phyloP scores from a whole-genome alignment of 2,113 vertebrate genomes.

The Dascyllus trimaculatus region DNA sequence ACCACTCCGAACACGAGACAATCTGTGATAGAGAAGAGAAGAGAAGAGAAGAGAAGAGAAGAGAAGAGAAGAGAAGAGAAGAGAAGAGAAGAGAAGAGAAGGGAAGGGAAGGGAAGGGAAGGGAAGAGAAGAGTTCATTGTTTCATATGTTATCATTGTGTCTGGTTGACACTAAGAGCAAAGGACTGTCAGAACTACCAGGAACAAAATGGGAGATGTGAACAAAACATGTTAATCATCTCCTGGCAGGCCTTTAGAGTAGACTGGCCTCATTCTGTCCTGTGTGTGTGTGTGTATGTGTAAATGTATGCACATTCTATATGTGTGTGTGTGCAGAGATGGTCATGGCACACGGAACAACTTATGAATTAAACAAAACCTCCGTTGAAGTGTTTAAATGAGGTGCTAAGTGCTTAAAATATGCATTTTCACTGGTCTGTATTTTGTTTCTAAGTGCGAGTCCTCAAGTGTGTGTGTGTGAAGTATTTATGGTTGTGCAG shows the following conservation, averaged over 20 bases:
- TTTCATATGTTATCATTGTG: conserved; percentile 3
- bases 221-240: conserved; percentile 59
- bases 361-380: conserved; percentile 58
- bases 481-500: not conserved
- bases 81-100: not conserved
- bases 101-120: too few species aligned
- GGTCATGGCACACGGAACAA: conserved; percentile 19
- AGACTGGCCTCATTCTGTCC: conserved; percentile 67
- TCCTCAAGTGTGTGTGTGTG: not conserved
- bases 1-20: conserved; percentile 13
- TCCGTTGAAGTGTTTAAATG: conserved; percentile 29
- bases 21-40: not conserved
- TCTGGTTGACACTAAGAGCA: conserved; percentile 28
- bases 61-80: not conserved
- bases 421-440: conserved; percentile 19
- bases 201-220: conserved; percentile 1
- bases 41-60: conserved; percentile 3
- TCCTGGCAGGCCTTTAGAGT: conserved; percentile 41
- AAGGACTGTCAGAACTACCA: conserved; percentile 26
- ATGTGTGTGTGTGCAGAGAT: conserved; percentile 12
- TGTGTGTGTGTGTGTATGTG: conserved; percentile 17
- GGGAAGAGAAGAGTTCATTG: conserved; percentile 12
- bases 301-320: conserved; percentile 11
- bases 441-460: conserved; percentile 13
- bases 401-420: conserved; percentile 48